Percentiles rank a stretch among this genome's conserved stretches.
Conservation (phyloP, 2,797 vertebrate species). For the Neopelma chrysocephalum region DNA sequence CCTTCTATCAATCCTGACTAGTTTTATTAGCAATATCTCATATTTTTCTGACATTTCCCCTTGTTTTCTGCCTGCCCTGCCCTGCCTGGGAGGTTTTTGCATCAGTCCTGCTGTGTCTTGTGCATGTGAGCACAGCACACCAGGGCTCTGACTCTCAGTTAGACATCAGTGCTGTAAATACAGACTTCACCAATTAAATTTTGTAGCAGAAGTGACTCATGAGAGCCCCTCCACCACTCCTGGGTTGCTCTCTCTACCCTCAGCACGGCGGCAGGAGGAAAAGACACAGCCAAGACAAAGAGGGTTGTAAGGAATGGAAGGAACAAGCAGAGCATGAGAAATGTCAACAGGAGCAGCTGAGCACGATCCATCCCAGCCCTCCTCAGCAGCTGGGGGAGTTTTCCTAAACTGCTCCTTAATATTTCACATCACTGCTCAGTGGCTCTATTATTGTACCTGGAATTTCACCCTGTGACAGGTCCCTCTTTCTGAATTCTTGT, state of each 20-base stretch:
- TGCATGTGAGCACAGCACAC: neutral
- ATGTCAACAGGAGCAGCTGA: neutral
- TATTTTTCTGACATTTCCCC: neutral
- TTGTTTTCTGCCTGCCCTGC: neutral
- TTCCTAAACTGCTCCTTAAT: neutral
- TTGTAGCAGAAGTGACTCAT: neutral
- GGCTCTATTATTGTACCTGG: neutral
- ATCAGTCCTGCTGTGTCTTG: neutral
- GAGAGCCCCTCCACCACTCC: neutral
- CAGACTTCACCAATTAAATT: neutral
- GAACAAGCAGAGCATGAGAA: neutral
- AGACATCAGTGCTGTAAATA: neutral
- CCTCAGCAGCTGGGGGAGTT: neutral
- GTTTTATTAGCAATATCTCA: neutral
- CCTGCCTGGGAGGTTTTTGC: neutral
- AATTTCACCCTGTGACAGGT: neutral
- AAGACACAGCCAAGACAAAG: neutral
- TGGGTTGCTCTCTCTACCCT: neutral
- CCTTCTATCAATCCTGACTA: neutral
- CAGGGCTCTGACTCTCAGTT: neutral
- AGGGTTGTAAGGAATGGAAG: neutral
- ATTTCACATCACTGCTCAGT: neutral
- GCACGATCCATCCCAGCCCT: neutral
- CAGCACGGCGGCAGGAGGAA: neutral
- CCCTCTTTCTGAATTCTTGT: neutral